Conservation (phyloP, 1,140 invertebrate species). For the Wasmannia auropunctata region DNA sequence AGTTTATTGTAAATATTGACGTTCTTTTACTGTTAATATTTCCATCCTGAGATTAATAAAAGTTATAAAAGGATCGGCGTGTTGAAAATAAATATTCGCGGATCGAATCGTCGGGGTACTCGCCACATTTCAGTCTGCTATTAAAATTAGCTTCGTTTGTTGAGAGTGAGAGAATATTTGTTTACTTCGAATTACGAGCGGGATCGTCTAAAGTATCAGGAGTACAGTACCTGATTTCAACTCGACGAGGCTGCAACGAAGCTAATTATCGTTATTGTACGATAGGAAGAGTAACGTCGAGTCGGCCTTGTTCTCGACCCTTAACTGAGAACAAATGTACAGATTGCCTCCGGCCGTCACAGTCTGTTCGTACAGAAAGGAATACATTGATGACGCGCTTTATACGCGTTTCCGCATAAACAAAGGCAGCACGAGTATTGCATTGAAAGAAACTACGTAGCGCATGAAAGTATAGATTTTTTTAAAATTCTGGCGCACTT, state of each 20-base stretch:
- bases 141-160: conserved; percentile 37
- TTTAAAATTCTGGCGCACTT: not conserved
- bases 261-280: conserved; percentile 64
- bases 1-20: not conserved
- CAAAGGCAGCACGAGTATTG: conserved; percentile 59
- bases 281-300: conserved; percentile 48
- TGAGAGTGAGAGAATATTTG: too few species aligned
- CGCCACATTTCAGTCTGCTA: conserved; percentile 9
- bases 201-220: not conserved
- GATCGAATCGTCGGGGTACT: not conserved
- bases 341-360: conserved; percentile 12
- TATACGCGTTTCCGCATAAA: conserved; percentile 67
- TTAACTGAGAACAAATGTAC: conserved; percentile 55
- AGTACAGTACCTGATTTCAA: not conserved
- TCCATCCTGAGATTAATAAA: not conserved
- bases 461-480: conserved; percentile 47
- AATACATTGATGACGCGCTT: conserved; percentile 56
- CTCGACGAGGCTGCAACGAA: conserved; percentile 39
- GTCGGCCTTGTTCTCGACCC: conserved; percentile 51
- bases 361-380: conserved; percentile 35
- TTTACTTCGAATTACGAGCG: not conserved
- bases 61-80: conserved; percentile 19
- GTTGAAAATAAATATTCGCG: conserved; percentile 27
- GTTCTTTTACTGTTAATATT: not conserved
- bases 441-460: conserved; percentile 67